These are phyloP conservation scores for Agonopterix subpropinquella DNA, from an alignment of 2,888 invertebrate species.

Conservation along the genomic window DNA sequence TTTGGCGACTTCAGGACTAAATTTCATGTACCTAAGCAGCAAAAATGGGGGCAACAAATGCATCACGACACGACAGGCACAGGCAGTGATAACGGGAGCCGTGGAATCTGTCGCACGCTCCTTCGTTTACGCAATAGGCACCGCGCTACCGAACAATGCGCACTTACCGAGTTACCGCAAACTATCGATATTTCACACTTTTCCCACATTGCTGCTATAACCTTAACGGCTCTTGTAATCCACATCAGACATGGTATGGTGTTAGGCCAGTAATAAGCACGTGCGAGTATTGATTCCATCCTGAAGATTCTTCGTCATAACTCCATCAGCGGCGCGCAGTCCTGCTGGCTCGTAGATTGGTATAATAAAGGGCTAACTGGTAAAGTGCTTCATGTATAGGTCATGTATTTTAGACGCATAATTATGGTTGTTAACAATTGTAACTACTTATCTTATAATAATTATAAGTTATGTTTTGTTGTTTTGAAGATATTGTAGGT, in stretches of 20 bases:
- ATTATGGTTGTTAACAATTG: neutral
- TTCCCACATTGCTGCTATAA: slow-evolving; percentile 49
- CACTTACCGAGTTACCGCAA: slow-evolving; percentile 33
- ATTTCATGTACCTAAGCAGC: too few species aligned
- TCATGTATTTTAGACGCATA: too few species aligned
- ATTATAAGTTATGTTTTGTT: neutral
- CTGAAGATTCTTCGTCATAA: too few species aligned
- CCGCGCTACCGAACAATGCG: slow-evolving; percentile 18
- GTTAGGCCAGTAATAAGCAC: slow-evolving; percentile 1
- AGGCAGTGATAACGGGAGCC: slow-evolving; percentile 4
- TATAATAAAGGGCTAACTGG: too few species aligned
- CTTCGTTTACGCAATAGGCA: slow-evolving; percentile 24
- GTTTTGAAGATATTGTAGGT: neutral
- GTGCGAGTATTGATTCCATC: slow-evolving; percentile 4
- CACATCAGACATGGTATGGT: slow-evolving; percentile 5
- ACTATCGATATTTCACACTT: slow-evolving; percentile 56
- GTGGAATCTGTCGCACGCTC: slow-evolving; percentile 27
- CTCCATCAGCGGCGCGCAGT: too few species aligned
- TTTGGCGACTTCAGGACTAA: too few species aligned
- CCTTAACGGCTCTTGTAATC: slow-evolving; percentile 37
- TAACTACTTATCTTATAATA: too few species aligned
- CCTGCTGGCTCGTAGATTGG: too few species aligned
- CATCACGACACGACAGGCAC: neutral
- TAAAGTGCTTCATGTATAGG: too few species aligned
- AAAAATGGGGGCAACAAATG: too few species aligned